A percentile compares a stretch with the other conserved stretches of the same genome.
phyloP scores from a whole-genome alignment of 2,797 vertebrate species.

The Euthynnus affinis region DNA sequence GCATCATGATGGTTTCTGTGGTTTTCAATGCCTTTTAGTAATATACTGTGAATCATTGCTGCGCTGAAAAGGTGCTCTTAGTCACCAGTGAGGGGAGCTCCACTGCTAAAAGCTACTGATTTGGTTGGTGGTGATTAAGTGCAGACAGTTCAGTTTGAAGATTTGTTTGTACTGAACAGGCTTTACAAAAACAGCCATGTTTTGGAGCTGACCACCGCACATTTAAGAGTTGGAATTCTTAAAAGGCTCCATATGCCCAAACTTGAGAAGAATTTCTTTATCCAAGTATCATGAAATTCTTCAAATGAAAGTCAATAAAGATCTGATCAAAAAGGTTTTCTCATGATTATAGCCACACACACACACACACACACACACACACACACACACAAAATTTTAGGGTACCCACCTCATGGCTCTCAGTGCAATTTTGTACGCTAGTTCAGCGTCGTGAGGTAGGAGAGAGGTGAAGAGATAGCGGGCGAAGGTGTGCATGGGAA shows the following conservation, averaged over 20 bases:
- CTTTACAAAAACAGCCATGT: slow-evolving; percentile 12
- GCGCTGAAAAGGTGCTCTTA: background rate
- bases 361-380: slow-evolving; percentile 9
- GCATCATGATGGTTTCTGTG: background rate
- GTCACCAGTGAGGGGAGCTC: background rate
- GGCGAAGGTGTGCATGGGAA: slow-evolving; percentile 99
- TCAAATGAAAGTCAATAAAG: slow-evolving; percentile 42
- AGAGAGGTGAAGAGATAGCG: slow-evolving; percentile 99
- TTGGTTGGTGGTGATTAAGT: background rate
- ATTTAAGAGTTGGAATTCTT: slow-evolving; percentile 18
- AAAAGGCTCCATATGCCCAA: slow-evolving; percentile 29
- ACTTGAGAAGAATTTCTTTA: slow-evolving; percentile 1
- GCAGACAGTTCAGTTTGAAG: background rate
- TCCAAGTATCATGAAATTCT: slow-evolving; percentile 26
- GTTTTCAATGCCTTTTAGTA: background rate
- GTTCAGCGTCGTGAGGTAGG: slow-evolving; percentile 99
- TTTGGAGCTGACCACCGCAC: background rate
- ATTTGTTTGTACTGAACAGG: background rate
- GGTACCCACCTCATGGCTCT: slow-evolving; percentile 97
- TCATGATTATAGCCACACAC: slow-evolving; percentile 21
- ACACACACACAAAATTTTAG: slow-evolving; percentile 9
- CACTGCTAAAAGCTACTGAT: background rate
- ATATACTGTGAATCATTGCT: background rate
- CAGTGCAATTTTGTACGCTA: slow-evolving; percentile 99
- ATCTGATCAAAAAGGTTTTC: slow-evolving; percentile 28